Conservation (phyloP, 2,888 invertebrate species). For the Papilio gigon region DNA sequence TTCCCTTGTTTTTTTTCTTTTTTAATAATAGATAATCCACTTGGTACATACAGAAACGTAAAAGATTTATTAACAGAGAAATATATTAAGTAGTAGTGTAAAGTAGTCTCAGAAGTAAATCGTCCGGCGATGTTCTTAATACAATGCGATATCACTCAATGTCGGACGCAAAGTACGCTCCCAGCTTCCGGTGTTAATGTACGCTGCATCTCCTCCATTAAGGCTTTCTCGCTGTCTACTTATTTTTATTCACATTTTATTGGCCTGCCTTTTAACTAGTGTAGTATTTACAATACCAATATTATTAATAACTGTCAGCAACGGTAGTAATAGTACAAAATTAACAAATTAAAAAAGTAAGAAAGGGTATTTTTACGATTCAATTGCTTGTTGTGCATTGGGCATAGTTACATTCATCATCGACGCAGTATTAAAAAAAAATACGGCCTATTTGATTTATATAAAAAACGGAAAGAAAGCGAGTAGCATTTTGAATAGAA, state of each 20-base stretch:
- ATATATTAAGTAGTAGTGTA: constrained; percentile 20
- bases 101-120: constrained; percentile 22
- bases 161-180: constrained; percentile 30
- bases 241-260: constrained; percentile 5
- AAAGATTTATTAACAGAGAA: constrained; percentile 3
- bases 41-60: background rate
- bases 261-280: background rate
- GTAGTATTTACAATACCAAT: too few relatives aligned
- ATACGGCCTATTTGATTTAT: background rate
- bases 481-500: constrained; percentile 12
- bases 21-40: background rate
- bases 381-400: background rate
- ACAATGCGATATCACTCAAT: constrained; percentile 28
- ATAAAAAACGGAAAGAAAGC: constrained; percentile 12
- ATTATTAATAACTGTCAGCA: too few relatives aligned
- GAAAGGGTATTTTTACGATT: background rate
- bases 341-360: too few relatives aligned
- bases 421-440: background rate
- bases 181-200: constrained; percentile 35
- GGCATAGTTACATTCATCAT: background rate
- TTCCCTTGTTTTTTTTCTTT: background rate
- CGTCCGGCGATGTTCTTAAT: constrained; percentile 30
- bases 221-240: constrained; percentile 11
- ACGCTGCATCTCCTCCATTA: constrained; percentile 31
- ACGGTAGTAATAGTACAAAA: too few relatives aligned